Evolutionary conservation across 2,797 vertebrate genomes (phyloP), one percentile per base, ranked within the genome.

Genomic region (Gobionotothen gibberifrons): DNA sequence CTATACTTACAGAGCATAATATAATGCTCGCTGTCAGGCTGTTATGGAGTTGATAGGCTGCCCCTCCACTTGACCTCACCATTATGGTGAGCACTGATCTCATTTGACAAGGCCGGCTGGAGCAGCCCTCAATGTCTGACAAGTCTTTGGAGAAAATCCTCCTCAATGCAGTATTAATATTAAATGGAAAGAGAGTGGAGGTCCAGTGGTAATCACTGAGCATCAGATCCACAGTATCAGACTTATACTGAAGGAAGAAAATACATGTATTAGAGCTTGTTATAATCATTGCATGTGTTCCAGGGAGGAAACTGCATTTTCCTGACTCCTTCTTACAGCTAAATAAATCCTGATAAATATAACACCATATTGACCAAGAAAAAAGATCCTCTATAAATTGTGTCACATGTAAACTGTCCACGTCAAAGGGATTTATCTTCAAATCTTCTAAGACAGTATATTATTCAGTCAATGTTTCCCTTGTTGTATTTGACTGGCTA

Each of bases 61-160:
- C 89, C 90, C 93, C 92, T 93, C 93, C 93, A 95, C 95, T 96
- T 96, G 95, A 96, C 95, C 95, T 88, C 91, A 84, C 93, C 92
- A 93, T 95, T 95, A 94, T 95, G 91, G 91, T 68, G 84, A 92
- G 93, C 93, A 90, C 93, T 94, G 95, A 95, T 95, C 94, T 95
- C 93, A 95, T 95, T 95, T 94, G 93, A 94, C 90, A 92, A 93
- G 90, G 88, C 94, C 90, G 90, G 89, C 93, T 89, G 85, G 89
- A 92, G 92, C 89, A 90, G 91, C 88, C 88, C 92, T 92, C 89
- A 73, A 85, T 93, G 92, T 93, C 93, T 93, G 91, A 91, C 90
- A 92, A 92, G 92, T 93, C 93, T 93, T 93, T 91, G 93, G 90
- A 93, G 93, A 87, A 93, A 94, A 93, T 93, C 92, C 91, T 92